Evolutionary conservation across 2,888 invertebrate species (phyloP).

Genomic region (Zonitis immaculata): DNA sequence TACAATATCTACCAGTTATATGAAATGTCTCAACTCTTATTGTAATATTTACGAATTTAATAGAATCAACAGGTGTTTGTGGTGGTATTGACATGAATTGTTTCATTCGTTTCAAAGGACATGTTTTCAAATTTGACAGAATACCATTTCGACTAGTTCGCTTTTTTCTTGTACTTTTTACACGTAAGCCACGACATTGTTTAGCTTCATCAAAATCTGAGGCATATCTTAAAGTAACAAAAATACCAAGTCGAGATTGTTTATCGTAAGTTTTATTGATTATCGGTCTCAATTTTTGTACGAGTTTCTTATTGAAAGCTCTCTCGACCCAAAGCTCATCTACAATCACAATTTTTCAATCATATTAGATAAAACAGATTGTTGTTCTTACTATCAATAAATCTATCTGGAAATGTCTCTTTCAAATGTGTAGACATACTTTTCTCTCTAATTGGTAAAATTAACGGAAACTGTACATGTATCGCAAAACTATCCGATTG

Average conservation of each 20-base stretch:
- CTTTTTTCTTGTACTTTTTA: not conserved
- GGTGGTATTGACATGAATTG: not conserved
- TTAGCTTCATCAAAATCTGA: not conserved
- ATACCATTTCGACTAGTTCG: not conserved
- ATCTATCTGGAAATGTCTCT: not conserved
- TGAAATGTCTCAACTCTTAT: too few species aligned
- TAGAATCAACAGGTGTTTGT: too few species aligned
- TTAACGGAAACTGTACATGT: not conserved
- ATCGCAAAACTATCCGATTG: not conserved
- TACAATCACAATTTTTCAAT: too few species aligned
- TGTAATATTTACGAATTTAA: too few species aligned
- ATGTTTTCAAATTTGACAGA: not conserved
- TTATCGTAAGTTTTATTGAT: not conserved
- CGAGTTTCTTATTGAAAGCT: not conserved
- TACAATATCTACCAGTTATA: not conserved
- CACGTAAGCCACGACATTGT: not conserved
- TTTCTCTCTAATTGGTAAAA: not conserved
- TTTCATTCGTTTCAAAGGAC: not conserved
- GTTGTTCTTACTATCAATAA: not conserved
- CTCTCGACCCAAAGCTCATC: not conserved
- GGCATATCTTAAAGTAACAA: not conserved
- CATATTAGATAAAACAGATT: not conserved
- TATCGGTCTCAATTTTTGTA: not conserved
- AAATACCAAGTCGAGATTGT: not conserved
- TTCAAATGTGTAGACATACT: not conserved